Evolutionary conservation across 2,888 invertebrate species (phyloP), one percentile per base, ranked within the genome.

Genomic region (Caradrina clavipalpis): DNA sequence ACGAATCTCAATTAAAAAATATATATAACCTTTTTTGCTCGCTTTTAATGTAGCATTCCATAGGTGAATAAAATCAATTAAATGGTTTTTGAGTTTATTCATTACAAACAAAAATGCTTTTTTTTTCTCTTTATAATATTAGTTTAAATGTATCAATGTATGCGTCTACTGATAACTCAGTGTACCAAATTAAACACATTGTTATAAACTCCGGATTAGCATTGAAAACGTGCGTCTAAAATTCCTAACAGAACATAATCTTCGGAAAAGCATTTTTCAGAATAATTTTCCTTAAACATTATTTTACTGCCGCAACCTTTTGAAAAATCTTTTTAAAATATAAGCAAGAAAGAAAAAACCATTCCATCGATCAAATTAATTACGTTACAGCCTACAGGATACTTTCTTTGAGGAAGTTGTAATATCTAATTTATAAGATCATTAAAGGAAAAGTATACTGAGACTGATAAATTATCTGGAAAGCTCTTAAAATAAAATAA

Each of bases 301-400:
- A 70, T 70, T 63, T 65, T 42, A 51, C 11, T 21, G 13, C 42
- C 50, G 17, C 45, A 57, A 64, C 64, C 59, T 68, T 73, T 66
- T 51, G 6, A 57, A 69, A 67, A 58, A 70, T 70, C 42, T 73
- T 75, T 73, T 50, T 53, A 47, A 67, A 75, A 68, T 61, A 68
- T 61, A 58, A 45, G 35, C n/a, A 58, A 62, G 57, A 55, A 70
- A 56, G 26, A 49, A 69, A 68, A 75, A 61, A 84, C 73, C 59
- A 75, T 70, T 66, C 74, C 80, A 84, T 84, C 76, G 64, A 84
- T 84, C 84, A 82, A 83, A 76, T 82, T 84, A 84, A 83, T 83
- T 84, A 80, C 63, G 78, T 80, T 80, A 78, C 45, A 45, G 45
- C 17, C 45, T 17, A 45, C 57, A 67, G 31, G 80, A 82, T 78